A percentile compares a stretch with the other conserved stretches of the same genome.
Conservation (phyloP, 2,888 invertebrate species). For the Unio delphinus region DNA sequence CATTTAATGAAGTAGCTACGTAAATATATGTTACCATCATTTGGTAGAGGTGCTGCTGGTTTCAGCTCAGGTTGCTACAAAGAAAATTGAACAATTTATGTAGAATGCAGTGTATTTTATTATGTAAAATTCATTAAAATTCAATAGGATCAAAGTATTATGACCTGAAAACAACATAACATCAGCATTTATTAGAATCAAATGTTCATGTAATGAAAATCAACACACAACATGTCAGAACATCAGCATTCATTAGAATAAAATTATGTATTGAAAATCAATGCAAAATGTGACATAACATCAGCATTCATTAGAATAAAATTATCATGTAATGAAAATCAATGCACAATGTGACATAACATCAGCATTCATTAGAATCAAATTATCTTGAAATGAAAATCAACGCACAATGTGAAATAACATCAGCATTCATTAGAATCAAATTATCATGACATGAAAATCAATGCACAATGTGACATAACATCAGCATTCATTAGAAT, state of each 20-base stretch:
- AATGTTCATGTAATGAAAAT: neutral
- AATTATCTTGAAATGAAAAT: neutral
- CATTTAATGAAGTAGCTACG: neutral
- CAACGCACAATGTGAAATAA: too few species aligned
- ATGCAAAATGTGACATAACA: too few species aligned
- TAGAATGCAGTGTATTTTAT: neutral
- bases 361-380: neutral
- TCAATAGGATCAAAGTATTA: neutral
- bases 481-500: too few species aligned
- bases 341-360: too few species aligned
- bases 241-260: too few species aligned
- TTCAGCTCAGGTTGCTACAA: constrained; percentile 3
- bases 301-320: too few species aligned
- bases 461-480: too few species aligned
- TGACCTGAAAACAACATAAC: neutral
- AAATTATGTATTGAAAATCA: too few species aligned
- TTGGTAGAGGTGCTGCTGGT: constrained; percentile 1
- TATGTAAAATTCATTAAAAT: neutral
- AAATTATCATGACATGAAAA: too few species aligned
- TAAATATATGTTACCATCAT: constrained; percentile 1
- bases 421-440: too few species aligned
- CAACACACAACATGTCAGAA: too few species aligned
- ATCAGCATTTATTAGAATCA: neutral
- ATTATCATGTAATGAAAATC: too few species aligned
- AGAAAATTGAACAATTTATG: neutral